phyloP scores from a whole-genome alignment of 2,113 vertebrate genomes.

The Rhea pennata region DNA sequence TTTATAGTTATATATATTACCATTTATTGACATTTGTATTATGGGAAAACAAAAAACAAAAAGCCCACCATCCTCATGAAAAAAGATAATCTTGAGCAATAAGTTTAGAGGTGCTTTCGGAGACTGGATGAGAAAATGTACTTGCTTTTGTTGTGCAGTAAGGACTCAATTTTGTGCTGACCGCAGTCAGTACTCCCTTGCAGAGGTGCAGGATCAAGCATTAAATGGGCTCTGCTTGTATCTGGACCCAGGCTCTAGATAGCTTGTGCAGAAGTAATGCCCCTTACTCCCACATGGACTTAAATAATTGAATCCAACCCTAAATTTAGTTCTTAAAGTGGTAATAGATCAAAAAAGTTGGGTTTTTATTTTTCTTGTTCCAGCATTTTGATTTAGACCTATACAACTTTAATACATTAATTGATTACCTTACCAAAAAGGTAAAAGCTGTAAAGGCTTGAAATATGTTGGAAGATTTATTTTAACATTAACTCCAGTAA shows the following conservation, averaged over 20 bases:
- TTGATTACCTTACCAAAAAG: neutral
- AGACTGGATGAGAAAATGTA: neutral
- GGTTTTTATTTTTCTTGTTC: neutral
- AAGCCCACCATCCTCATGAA: neutral
- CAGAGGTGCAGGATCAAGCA: neutral
- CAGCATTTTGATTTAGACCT: neutral
- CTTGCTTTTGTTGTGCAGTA: neutral
- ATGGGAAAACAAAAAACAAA: too few species aligned
- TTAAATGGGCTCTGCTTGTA: neutral
- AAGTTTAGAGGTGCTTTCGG: neutral
- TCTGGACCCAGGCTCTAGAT: neutral
- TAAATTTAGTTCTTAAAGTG: neutral
- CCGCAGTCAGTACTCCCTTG: neutral
- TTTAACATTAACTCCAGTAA: slow-evolving; percentile 36
- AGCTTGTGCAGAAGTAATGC: neutral
- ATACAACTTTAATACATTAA: neutral
- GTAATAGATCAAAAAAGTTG: neutral
- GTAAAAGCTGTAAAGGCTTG: neutral
- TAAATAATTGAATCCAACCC: neutral
- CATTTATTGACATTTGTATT: slow-evolving; percentile 10
- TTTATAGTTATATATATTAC: neutral
- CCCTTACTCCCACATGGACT: neutral
- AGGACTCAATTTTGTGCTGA: neutral
- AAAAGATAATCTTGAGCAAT: neutral
- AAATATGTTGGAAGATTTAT: neutral